Conservation (phyloP, 2,113 vertebrate genomes). For the Urocynchramus pylzowi region DNA sequence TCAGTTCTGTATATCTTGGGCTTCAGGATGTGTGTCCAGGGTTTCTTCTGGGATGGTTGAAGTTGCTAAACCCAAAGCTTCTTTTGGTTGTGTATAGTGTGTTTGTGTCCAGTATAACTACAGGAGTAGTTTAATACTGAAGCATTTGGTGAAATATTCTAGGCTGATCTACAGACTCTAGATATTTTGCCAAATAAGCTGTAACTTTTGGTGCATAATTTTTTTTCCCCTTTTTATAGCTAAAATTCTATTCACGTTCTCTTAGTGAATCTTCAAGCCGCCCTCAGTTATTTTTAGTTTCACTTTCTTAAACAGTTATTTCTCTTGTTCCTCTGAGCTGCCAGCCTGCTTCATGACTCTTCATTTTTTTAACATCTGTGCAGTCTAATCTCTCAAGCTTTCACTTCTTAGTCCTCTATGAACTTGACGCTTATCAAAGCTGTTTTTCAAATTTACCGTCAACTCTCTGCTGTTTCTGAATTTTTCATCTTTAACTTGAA, state of each 20-base stretch:
- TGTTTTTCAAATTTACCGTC: constrained; percentile 49
- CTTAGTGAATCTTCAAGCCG: constrained; percentile 21
- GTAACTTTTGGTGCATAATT: constrained; percentile 39
- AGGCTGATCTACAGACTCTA: constrained; percentile 24
- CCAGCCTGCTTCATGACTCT: constrained; percentile 62
- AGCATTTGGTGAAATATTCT: constrained; percentile 13
- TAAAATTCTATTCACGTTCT: constrained; percentile 56
- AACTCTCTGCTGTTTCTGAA: constrained; percentile 41
- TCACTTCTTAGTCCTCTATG: constrained; percentile 48
- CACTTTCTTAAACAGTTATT: constrained; percentile 64
- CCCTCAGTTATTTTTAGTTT: constrained; percentile 66
- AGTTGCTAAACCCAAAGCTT: not conserved
- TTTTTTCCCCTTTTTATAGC: constrained; percentile 48
- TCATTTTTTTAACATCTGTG: constrained; percentile 66
- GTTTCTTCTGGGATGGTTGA: not conserved
- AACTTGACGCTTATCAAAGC: constrained; percentile 56
- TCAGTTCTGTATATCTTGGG: not conserved
- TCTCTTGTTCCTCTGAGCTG: constrained; percentile 57
- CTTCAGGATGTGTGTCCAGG: not conserved
- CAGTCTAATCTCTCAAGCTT: constrained; percentile 64
- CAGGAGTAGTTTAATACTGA: not conserved
- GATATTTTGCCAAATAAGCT: constrained; percentile 39
- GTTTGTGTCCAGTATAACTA: not conserved
- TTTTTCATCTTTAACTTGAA: constrained; percentile 45
- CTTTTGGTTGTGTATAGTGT: not conserved